Evolutionary conservation across 2,113 vertebrate species (phyloP).

Genomic region (Scomber colias): DNA sequence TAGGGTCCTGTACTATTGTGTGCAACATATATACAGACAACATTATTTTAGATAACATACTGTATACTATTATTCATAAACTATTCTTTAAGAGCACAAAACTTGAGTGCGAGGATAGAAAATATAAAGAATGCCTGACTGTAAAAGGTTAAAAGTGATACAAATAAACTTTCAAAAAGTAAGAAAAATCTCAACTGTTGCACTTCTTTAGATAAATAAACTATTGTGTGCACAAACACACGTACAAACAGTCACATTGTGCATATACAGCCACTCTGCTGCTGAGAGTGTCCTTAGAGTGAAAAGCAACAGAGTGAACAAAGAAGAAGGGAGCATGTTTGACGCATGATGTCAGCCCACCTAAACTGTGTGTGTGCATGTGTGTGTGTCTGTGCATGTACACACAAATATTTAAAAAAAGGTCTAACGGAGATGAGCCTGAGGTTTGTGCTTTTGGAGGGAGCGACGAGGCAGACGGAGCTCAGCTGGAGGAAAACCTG

Average conservation of each 20-base stretch:
- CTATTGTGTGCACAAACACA: too few relatives aligned
- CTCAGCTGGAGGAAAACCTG: conserved; percentile 51
- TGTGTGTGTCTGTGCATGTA: background rate
- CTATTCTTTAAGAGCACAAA: background rate
- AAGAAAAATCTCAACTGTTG: background rate
- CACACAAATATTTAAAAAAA: background rate
- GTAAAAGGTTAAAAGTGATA: background rate
- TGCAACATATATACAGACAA: background rate
- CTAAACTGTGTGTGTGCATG: background rate
- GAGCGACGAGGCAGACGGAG: conserved; percentile 30
- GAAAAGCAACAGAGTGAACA: background rate
- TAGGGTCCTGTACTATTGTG: background rate
- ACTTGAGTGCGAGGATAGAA: too few relatives aligned
- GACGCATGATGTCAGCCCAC: conserved; percentile 44
- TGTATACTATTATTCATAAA: background rate
- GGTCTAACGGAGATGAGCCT: conserved; percentile 43
- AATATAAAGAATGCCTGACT: background rate
- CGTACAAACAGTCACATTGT: background rate
- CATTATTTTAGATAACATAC: background rate
- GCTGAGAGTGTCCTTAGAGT: background rate
- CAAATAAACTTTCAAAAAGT: background rate
- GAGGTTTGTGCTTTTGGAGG: conserved; percentile 44
- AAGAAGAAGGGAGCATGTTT: conserved; percentile 34
- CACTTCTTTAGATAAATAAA: background rate
- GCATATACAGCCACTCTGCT: background rate